Conservation (phyloP, 2,888 invertebrate species). For the Metallyticus violacea region DNA sequence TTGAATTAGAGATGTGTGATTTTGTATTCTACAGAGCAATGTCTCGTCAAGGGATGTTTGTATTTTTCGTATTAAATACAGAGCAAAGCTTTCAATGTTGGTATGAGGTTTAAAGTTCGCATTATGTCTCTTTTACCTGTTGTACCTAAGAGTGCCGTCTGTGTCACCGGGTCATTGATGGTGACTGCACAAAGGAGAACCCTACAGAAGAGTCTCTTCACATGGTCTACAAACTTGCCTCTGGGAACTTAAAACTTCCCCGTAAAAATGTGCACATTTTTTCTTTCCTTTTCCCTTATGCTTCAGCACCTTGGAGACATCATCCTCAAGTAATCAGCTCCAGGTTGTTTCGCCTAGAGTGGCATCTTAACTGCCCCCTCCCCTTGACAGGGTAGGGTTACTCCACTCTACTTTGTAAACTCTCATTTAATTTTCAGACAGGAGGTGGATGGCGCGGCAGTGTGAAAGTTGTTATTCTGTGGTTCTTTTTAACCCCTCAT, state of each 20-base stretch:
- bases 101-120: too few species aligned
- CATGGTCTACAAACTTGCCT: background rate
- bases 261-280: background rate
- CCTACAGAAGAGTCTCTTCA: background rate
- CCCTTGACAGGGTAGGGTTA: too few species aligned
- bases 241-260: background rate
- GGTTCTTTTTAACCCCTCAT: background rate
- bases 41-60: too few species aligned
- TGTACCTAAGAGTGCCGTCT: background rate
- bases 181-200: background rate
- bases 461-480: background rate
- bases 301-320: background rate
- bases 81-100: too few species aligned
- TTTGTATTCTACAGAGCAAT: too few species aligned
- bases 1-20: too few species aligned
- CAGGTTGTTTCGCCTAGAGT: background rate
- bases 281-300: background rate
- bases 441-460: background rate
- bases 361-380: background rate
- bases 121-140: too few species aligned
- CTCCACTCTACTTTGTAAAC: background rate
- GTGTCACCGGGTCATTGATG: background rate
- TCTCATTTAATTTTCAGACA: background rate
- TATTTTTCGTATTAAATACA: too few species aligned
- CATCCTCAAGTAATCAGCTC: background rate